These are phyloP conservation scores for Hypena proboscidalis DNA, from an alignment of 2,888 invertebrate genomes.

Conservation along the genomic window DNA sequence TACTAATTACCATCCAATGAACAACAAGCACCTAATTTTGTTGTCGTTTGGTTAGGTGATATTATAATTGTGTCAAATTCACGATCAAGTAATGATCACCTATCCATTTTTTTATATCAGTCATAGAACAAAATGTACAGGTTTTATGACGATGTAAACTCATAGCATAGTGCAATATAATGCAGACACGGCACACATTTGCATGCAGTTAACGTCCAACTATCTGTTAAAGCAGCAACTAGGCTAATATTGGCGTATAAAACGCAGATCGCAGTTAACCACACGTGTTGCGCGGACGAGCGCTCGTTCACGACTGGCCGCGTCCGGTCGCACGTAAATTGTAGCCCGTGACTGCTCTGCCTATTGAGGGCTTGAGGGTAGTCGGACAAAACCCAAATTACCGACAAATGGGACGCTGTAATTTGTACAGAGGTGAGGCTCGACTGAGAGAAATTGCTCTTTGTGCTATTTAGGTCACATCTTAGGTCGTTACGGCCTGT, in stretches of 20 bases:
- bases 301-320: constrained; percentile 60
- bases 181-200: constrained; percentile 17
- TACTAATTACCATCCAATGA: too few relatives aligned
- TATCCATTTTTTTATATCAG: too few relatives aligned
- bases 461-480: constrained; percentile 47
- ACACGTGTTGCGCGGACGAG: constrained; percentile 62
- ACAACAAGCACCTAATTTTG: too few relatives aligned
- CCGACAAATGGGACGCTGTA: constrained; percentile 67
- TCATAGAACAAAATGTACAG: too few relatives aligned
- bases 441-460: constrained; percentile 59
- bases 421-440: constrained; percentile 62
- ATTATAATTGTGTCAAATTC: too few relatives aligned
- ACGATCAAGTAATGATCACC: too few relatives aligned
- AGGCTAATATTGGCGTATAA: constrained; percentile 61
- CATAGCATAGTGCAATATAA: constrained; percentile 2
- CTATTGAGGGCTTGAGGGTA: too few relatives aligned
- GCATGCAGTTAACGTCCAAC: constrained; percentile 31
- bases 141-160: not conserved
- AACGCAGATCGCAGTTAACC: constrained; percentile 72
- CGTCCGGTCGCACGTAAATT: constrained; percentile 76
- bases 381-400: constrained; percentile 68
- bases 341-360: constrained; percentile 60
- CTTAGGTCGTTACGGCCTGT: constrained; percentile 27
- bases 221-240: constrained; percentile 48
- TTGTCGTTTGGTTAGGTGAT: too few relatives aligned